Evolutionary conservation across 2,797 vertebrate genomes (phyloP).

Genomic region (Myotis findleyi): DNA sequence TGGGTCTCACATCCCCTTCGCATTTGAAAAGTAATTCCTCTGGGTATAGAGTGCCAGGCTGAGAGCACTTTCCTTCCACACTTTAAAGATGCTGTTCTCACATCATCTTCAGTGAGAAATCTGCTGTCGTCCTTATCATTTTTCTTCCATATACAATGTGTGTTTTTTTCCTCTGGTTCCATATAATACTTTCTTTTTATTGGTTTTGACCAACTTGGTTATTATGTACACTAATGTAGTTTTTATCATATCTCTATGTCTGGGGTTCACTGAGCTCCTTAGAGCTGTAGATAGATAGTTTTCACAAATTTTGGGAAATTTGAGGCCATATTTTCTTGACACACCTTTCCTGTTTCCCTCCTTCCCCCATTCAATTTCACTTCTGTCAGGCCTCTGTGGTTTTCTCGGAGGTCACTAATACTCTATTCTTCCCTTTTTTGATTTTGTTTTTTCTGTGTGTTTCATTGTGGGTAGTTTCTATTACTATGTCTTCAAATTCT

Average conservation of each 20-base stretch:
- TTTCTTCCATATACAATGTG: fast-evolving
- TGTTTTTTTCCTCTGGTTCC: background rate
- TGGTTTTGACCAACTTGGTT: background rate
- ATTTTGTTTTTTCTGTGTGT: background rate
- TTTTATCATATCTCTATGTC: background rate
- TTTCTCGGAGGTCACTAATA: background rate
- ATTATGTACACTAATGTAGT: background rate
- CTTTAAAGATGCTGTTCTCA: background rate
- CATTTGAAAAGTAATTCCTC: background rate
- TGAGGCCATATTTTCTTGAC: background rate
- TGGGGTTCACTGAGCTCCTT: background rate
- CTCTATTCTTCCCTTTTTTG: background rate
- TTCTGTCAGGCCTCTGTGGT: background rate
- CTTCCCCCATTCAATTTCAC: background rate
- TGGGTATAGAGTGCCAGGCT: background rate
- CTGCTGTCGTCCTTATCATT: background rate
- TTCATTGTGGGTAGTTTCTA: background rate
- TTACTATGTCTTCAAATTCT: background rate
- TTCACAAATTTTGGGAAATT: background rate
- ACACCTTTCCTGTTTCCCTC: background rate
- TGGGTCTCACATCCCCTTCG: background rate
- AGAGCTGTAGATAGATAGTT: background rate
- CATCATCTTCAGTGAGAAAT: background rate
- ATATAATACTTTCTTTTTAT: background rate
- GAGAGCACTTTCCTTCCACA: background rate